Evolutionary conservation across 53 echinoderm and acorn worm species (phyloP), one percentile per base, ranked within the genome.

Genomic region (Crossaster papposus): DNA sequence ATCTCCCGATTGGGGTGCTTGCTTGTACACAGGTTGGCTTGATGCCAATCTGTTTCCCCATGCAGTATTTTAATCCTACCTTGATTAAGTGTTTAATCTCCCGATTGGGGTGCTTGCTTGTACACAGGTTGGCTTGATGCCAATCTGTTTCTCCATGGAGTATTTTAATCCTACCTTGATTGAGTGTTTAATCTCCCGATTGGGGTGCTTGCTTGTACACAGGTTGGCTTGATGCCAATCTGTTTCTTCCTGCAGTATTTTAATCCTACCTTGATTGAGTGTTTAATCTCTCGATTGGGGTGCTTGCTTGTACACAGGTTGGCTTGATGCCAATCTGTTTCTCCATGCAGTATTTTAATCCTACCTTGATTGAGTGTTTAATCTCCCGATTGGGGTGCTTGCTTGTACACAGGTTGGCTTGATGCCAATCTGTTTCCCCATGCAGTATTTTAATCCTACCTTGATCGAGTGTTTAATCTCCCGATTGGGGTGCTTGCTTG

Each of bases 21-120:
- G 62, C 95, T 94, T 37, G 92, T 96, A 79, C 97, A 96, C 84
- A 95, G 32, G 64, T 84, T 87, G 38, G 89, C 81, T 28, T 91
- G 94, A 80, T 96, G 97, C 97, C 95, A 96, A 15, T 95, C 97
- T 79, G 62, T 83, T 52, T 96, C 97, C 30, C 89, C 91, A 68
- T 94, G 94, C 22, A 81, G 72, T 7, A 95, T 85, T 63, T 96
- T 96, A n/a, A n/a, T n/a, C n/a, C n/a, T n/a, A n/a, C n/a, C n/a
- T n/a, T n/a, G n/a, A 94, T 85, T 17, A 91, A 55, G 82, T 96
- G 97, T 65, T 95, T 95, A 70, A 95, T 91, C 71, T 96, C 97
- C 54, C 95, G 89, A 79, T 89, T 91, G 63, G 92, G 81, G 54
- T 91, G 90, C 79, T 96, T 96, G 62, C 95, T 94, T 37, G 92